phyloP scores from a whole-genome alignment of 1,140 invertebrate genomes.

The Octopus bimaculoides region DNA sequence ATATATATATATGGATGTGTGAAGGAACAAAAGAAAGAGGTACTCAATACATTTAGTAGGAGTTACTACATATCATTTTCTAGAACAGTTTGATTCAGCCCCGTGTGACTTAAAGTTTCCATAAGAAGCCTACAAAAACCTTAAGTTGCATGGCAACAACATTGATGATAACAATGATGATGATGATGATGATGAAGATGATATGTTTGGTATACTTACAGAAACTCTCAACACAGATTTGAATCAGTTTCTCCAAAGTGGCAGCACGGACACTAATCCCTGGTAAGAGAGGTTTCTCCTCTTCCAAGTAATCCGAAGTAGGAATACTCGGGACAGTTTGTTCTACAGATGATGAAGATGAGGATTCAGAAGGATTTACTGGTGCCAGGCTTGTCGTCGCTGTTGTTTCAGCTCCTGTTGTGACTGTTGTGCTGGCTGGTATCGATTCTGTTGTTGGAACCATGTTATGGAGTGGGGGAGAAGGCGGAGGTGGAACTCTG shows the following conservation, averaged over 20 bases:
- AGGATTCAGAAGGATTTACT: neutral
- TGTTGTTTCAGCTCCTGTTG: neutral
- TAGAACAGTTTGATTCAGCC: too few relatives aligned
- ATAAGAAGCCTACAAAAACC: too few relatives aligned
- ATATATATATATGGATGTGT: too few relatives aligned
- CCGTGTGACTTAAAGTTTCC: too few relatives aligned
- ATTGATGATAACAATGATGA: too few relatives aligned
- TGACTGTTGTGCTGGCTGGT: neutral
- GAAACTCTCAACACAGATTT: conserved; percentile 54
- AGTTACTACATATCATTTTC: too few relatives aligned
- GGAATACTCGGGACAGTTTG: neutral
- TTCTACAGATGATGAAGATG: neutral
- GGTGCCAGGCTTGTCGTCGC: neutral
- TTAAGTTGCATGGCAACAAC: too few relatives aligned
- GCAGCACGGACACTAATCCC: conserved; percentile 53
- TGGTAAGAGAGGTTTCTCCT: conserved; percentile 49
- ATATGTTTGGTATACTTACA: conserved; percentile 37
- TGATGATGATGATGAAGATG: too few relatives aligned
- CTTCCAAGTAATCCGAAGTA: conserved; percentile 30
- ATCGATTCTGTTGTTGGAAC: neutral
- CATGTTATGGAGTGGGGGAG: neutral
- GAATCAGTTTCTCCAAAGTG: conserved; percentile 51
- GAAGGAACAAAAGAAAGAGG: too few relatives aligned
- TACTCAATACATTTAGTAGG: too few relatives aligned
- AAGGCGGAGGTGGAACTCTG: neutral